phyloP scores from a whole-genome alignment of 2,888 invertebrate species.

The Osmoderma eremita region DNA sequence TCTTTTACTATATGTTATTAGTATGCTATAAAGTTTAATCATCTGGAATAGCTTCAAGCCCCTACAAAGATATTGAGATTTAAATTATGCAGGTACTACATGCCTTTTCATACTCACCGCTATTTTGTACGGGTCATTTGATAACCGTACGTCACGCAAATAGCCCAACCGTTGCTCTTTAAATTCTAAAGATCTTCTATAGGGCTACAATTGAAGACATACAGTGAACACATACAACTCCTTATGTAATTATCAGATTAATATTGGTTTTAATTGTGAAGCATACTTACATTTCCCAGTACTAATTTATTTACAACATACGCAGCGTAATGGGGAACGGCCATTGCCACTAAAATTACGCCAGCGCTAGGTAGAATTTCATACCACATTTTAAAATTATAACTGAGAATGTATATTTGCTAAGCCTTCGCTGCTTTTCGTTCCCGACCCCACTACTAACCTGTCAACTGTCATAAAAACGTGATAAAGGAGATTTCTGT shows the following conservation, averaged over 20 bases:
- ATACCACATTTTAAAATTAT: slow-evolving; percentile 71
- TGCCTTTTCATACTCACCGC: slow-evolving; percentile 54
- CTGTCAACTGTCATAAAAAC: too few species aligned
- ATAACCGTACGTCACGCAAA: slow-evolving; percentile 71
- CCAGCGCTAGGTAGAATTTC: slow-evolving; percentile 74
- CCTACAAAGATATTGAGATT: slow-evolving; percentile 63
- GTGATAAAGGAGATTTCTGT: too few species aligned
- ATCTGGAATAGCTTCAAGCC: slow-evolving; percentile 70
- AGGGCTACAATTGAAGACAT: slow-evolving; percentile 51
- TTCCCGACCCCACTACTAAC: too few species aligned
- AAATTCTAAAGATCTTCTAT: slow-evolving; percentile 67
- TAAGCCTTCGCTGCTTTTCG: too few species aligned
- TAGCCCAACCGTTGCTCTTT: slow-evolving; percentile 69
- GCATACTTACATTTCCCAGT: slow-evolving; percentile 66
- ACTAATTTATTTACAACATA: slow-evolving; percentile 71
- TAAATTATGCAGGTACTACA: background rate
- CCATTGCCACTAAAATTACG: slow-evolving; percentile 70
- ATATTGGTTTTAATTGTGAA: slow-evolving; percentile 23
- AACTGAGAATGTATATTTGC: background rate
- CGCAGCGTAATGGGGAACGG: slow-evolving; percentile 71
- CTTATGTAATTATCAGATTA: slow-evolving; percentile 41
- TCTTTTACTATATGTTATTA: too few species aligned
- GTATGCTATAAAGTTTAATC: slow-evolving; percentile 46
- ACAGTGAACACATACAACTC: slow-evolving; percentile 6
- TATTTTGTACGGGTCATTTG: slow-evolving; percentile 70